Evolutionary conservation across 2,113 vertebrate genomes (phyloP).

Genomic region (Cyprinus carpio): DNA sequence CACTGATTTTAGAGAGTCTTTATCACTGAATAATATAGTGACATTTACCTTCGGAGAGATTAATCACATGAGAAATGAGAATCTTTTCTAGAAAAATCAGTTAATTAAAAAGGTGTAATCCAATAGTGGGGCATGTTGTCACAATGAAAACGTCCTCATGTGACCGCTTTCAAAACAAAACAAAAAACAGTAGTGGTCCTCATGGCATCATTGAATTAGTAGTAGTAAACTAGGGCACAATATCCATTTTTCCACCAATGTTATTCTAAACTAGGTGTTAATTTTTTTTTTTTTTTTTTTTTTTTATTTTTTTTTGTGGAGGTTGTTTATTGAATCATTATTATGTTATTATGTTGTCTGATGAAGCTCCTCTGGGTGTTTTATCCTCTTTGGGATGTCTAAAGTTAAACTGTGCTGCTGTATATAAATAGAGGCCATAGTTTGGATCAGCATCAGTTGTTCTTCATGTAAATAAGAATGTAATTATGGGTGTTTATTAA

Average conservation of each 20-base stretch:
- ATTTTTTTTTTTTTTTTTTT: not conserved
- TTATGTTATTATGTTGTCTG: conserved; percentile 32
- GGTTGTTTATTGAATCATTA: conserved; percentile 4
- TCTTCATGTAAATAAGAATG: not conserved
- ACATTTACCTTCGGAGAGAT: not conserved
- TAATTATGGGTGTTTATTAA: not conserved
- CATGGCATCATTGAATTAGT: not conserved
- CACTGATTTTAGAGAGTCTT: too few relatives aligned
- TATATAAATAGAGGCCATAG: conserved; percentile 12
- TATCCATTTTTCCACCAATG: not conserved
- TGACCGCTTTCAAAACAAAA: not conserved
- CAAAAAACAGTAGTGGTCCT: not conserved
- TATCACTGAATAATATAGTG: not conserved
- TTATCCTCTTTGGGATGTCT: not conserved
- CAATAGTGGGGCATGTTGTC: not conserved
- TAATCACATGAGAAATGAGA: not conserved
- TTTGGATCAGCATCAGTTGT: not conserved
- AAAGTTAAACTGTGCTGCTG: conserved; percentile 3
- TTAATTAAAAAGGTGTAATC: too few relatives aligned
- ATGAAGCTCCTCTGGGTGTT: not conserved
- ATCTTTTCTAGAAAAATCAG: not conserved
- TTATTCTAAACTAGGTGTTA: not conserved
- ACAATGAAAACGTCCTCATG: not conserved
- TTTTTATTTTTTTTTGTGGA: not conserved
- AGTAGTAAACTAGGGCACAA: not conserved